Base-by-base conservation (phyloP, 2,888 invertebrate genomes). In the Sinhomidia bicolor region DNA sequence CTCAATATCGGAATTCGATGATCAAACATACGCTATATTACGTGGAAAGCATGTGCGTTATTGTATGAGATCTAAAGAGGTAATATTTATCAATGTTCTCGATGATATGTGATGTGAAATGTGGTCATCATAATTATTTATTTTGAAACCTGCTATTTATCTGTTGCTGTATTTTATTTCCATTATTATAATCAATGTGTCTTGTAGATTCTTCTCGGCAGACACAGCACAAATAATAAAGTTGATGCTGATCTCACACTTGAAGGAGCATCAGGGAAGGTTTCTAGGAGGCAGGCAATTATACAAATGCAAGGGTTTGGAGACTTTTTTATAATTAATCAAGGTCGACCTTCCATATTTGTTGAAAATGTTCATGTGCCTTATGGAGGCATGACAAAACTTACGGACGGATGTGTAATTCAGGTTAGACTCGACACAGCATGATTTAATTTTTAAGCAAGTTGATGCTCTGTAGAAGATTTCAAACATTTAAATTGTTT, bases 191-290 rank as follows among this genome's bases (percentile, higher is more conserved):
- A n/a, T n/a, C n/a, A n/a, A n/a, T n/a, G n/a, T n/a, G n/a, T n/a
- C n/a, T 1, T 14, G 3, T 88, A 97, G 96, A 98, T 99, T 78
- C 98, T 98, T 0, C 96, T 99, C 60, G 99, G 99, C 0, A 95
- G 99, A 88, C 96, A 96, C 90, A 97, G 98, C 0, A 96, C 97
- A 92, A 98, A 98, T 93, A 96, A 97, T 93, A 88, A 89, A 81
- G 98, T 99, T 51, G 99, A 99, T 94, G 98, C 99, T 32, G 98
- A 99, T 94, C 94, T 99, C 74, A 96, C 96, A 0, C 94, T 99
- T 62, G 99, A 99, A 94, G 99, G 99, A 0, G 98, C 99, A 0
- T 97, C 99, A 0, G 97, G 97, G 93, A 99, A 99, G 94, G 96
- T 98, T 57, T 99, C 99, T 0, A 95, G 99, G 62, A 95, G 97